These are phyloP conservation scores for Bactericera cockerelli DNA, from an alignment of 1,140 invertebrate genomes.

Conservation along the genomic window DNA sequence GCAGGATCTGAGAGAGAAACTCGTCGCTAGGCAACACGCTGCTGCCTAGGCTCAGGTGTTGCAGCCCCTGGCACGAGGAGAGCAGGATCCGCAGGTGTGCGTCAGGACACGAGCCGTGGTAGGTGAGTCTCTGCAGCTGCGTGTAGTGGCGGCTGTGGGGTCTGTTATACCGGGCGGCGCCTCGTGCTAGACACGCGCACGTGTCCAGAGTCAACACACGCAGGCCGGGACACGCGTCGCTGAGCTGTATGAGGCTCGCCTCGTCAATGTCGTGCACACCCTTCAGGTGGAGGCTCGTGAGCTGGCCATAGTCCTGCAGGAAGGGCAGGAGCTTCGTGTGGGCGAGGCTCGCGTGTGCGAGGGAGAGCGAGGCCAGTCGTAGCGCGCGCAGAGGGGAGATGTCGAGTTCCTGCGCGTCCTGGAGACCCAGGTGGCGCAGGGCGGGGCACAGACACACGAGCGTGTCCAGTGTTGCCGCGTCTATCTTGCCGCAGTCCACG, in stretches of 20 bases:
- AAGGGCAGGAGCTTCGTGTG: neutral
- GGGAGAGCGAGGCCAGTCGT: neutral
- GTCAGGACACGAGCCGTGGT: too few relatives aligned
- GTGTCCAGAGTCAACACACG: neutral
- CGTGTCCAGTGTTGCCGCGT: neutral
- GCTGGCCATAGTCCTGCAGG: neutral
- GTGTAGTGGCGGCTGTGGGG: too few relatives aligned
- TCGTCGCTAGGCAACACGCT: neutral
- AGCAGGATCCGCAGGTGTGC: neutral
- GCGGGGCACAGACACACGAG: neutral
- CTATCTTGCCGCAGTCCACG: neutral
- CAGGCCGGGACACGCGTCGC: neutral
- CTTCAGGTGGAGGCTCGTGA: neutral
- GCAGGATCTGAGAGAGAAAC: neutral
- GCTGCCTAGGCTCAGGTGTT: neutral
- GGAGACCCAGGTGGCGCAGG: neutral
- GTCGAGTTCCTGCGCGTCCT: neutral
- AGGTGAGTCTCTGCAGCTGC: too few relatives aligned
- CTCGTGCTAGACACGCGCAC: neutral
- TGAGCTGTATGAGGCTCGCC: neutral
- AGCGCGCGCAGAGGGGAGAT: neutral
- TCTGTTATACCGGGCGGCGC: too few relatives aligned
- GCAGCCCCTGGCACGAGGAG: neutral
- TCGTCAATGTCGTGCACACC: neutral
- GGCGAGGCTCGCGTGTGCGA: neutral